Percentiles rank a stretch among this genome's conserved stretches.
Conservation (phyloP, 2,113 vertebrate species). For the Monarcha castaneiventris region DNA sequence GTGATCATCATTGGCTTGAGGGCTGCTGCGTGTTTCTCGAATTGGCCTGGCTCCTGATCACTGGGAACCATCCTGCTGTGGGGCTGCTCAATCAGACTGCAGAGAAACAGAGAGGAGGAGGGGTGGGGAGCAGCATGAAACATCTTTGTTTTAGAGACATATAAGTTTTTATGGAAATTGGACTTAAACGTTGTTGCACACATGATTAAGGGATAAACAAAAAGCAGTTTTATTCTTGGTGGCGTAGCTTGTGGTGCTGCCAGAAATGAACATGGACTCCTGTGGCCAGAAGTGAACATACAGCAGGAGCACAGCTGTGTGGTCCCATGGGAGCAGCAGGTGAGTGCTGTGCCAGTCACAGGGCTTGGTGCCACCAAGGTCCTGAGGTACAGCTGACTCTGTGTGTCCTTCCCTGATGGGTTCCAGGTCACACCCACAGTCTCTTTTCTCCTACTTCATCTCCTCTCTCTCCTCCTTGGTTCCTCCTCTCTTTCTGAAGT, state of each 20-base stretch:
- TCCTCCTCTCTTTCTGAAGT: neutral
- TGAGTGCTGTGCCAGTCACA: rapidly evolving
- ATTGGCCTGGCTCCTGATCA: neutral
- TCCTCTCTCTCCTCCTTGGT: neutral
- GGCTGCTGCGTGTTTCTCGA: neutral
- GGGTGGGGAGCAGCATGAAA: neutral
- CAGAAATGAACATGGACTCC: neutral
- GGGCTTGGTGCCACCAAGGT: neutral
- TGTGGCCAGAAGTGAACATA: rapidly evolving
- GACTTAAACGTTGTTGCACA: neutral
- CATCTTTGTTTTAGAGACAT: neutral
- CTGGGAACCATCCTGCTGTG: neutral
- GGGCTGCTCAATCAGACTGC: neutral
- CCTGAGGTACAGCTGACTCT: neutral
- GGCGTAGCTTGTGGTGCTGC: neutral
- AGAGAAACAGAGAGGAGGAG: neutral
- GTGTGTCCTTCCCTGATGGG: neutral
- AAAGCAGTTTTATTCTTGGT: neutral
- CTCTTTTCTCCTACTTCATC: neutral
- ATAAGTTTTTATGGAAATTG: neutral
- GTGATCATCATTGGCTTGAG: neutral
- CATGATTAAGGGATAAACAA: neutral
- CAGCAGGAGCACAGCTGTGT: rapidly evolving
- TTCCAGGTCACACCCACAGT: neutral
- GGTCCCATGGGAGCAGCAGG: neutral